Base-by-base conservation (phyloP, 2,113 vertebrate species). In the Brienomyrus longianalis region DNA sequence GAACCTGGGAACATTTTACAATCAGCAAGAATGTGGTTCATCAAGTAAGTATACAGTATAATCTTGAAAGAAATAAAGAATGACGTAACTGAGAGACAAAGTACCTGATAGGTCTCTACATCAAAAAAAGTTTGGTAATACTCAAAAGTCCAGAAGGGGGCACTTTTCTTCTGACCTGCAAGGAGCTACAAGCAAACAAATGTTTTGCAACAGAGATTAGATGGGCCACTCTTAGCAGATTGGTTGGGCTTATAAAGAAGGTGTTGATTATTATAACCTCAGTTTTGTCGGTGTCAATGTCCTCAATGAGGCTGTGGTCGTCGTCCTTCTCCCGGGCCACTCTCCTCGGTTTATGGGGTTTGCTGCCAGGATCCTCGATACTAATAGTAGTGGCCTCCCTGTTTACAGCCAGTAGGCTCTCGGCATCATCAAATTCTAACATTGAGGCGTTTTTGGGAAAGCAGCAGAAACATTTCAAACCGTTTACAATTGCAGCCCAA, bases 101-200 rank as follows among this genome's bases (percentile, higher is more conserved):
- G 89, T 95, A 99, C 98, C 95, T 99, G 98, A 92, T 96, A 94
- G 0, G 98, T 99, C 90, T 99, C 98, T 88, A 99, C 96, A 91
- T 99, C 97, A 9, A 99, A 99, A 93, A 98, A 98, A 0, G 93
- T 96, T 92, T 99, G 98, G 92, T 99, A 99, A 93, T 98, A 99
- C 27, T 99, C 98, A 94, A 99, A 98, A 0, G 98, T 98, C 98
- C 98, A 99, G 95, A 99, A 99, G 51, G 98, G 97, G 48, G 95
- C 95, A 92, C 93, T 97, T 95, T 97, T 98, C 96, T 96, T 98
- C 93, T 98, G 95, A 89, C 96, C 97, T 11, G 97, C 96, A 90
- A 99, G 97, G 91, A 99, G 95, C 98, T 99, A 90, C 70, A 88
- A 45, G 1, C 91, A 21, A 89, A 93, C 52, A 83, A 91, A 88